Percentiles rank a stretch among this genome's conserved stretches.
Conservation (phyloP, 2,888 invertebrate genomes). For the Linnaemya vulpina region DNA sequence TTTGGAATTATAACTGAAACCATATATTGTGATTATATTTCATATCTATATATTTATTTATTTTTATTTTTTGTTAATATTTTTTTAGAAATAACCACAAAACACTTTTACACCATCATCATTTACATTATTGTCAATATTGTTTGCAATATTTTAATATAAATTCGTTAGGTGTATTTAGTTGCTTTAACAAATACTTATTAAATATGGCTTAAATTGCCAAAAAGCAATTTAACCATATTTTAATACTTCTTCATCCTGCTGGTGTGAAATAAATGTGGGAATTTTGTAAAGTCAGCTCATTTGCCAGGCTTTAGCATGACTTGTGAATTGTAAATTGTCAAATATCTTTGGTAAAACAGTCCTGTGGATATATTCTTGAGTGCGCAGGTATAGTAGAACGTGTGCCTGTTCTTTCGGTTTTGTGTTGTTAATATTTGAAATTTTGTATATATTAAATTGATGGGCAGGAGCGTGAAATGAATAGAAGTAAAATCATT, state of each 20-base stretch:
- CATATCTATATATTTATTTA: too few relatives aligned
- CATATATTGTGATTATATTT: slow-evolving; percentile 41
- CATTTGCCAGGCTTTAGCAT: background rate
- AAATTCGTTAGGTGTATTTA: background rate
- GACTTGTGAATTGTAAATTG: slow-evolving; percentile 29
- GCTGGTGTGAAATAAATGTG: background rate
- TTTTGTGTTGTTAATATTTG: slow-evolving; percentile 39
- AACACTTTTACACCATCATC: slow-evolving; percentile 39
- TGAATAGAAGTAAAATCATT: background rate
- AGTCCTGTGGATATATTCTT: slow-evolving; percentile 46
- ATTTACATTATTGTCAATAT: slow-evolving; percentile 26
- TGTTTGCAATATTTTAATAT: background rate
- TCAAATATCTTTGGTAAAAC: slow-evolving; percentile 35
- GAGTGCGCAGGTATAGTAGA: background rate
- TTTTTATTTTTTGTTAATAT: background rate
- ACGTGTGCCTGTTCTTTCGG: background rate
- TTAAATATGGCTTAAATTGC: background rate
- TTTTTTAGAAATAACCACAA: slow-evolving; percentile 36
- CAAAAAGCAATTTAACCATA: background rate
- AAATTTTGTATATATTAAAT: slow-evolving; percentile 30
- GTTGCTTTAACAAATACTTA: too few relatives aligned
- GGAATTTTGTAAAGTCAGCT: slow-evolving; percentile 24
- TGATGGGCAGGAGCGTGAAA: background rate
- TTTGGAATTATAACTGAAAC: slow-evolving; percentile 44
- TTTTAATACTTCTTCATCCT: background rate